Conservation (phyloP, 2,113 vertebrate genomes). For the Danionella cerebrum region DNA sequence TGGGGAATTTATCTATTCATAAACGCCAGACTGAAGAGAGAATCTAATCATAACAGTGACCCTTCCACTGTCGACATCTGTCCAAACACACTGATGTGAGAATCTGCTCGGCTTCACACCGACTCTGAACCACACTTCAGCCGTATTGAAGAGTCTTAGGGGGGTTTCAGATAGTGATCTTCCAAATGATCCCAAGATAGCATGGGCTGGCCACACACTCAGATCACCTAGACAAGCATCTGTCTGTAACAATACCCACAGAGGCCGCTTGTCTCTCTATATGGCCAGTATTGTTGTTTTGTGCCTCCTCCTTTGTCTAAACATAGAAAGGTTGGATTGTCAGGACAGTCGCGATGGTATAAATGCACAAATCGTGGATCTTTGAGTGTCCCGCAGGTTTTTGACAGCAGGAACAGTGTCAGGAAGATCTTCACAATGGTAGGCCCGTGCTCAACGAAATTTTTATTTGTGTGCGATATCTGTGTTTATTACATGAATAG, state of each 20-base stretch:
- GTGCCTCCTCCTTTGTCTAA: slow-evolving; percentile 47
- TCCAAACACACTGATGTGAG: not conserved
- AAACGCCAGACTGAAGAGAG: no score
- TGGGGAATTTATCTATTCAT: no score
- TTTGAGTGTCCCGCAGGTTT: slow-evolving; percentile 25
- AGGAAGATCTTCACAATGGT: slow-evolving; percentile 43
- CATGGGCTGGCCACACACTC: slow-evolving; percentile 17
- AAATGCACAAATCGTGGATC: slow-evolving; percentile 33
- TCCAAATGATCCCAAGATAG: slow-evolving; percentile 38
- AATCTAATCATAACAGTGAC: no score
- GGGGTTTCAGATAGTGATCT: not conserved
- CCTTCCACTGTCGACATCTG: slow-evolving; percentile 4
- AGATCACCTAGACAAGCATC: slow-evolving; percentile 15
- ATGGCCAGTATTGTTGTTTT: slow-evolving; percentile 42
- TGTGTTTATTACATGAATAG: no score
- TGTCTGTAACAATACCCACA: slow-evolving; percentile 39
- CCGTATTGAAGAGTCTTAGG: not conserved
- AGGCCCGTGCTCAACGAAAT: slow-evolving; percentile 28
- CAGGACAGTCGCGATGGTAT: slow-evolving; percentile 35
- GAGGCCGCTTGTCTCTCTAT: slow-evolving; percentile 32
- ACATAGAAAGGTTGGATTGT: slow-evolving; percentile 45
- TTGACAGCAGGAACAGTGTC: slow-evolving; percentile 16
- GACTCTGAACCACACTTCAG: slow-evolving; percentile 1
- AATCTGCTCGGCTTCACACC: slow-evolving; percentile 15
- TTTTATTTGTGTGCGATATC: no score